These are phyloP conservation scores for Podocnemis expansa DNA, from an alignment of 2,113 vertebrate species.

Conservation along the genomic window DNA sequence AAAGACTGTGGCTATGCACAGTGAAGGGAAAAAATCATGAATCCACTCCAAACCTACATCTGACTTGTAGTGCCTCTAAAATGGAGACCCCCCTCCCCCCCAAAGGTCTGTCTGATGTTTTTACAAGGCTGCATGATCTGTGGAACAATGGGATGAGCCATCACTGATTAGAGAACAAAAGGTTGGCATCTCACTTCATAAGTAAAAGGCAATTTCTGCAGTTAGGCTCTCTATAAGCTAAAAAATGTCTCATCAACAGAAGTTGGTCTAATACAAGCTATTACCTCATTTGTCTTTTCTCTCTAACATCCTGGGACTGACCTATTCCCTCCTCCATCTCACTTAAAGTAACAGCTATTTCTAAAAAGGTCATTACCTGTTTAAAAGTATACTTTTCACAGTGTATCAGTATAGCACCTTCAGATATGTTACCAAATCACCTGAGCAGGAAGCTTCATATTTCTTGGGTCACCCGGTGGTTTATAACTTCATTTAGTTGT, in stretches of 20 bases:
- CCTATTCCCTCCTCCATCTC: background rate
- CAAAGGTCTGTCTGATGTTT: background rate
- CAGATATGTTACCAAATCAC: background rate
- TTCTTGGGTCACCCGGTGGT: slow-evolving; percentile 26
- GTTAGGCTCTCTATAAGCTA: background rate
- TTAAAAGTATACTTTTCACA: slow-evolving; percentile 48
- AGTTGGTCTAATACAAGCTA: background rate
- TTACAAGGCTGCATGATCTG: background rate
- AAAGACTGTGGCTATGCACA: background rate
- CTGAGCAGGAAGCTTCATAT: background rate
- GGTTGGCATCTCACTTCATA: slow-evolving; percentile 39
- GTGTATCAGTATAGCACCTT: background rate
- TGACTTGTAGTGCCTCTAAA: background rate
- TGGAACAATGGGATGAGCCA: background rate
- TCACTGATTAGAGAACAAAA: background rate
- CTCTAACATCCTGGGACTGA: background rate
- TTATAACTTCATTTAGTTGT: slow-evolving; percentile 27
- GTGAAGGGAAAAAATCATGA: background rate
- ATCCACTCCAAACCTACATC: background rate
- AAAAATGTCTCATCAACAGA: background rate
- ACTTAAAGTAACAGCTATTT: background rate
- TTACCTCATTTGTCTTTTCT: background rate
- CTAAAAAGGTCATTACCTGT: slow-evolving; percentile 41
- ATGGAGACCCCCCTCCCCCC: too few species aligned
- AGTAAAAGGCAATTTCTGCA: slow-evolving; percentile 30